Percentiles rank a stretch among this genome's conserved stretches.
Conservation (phyloP, 2,888 invertebrate genomes). For the Entomobrya proxima region DNA sequence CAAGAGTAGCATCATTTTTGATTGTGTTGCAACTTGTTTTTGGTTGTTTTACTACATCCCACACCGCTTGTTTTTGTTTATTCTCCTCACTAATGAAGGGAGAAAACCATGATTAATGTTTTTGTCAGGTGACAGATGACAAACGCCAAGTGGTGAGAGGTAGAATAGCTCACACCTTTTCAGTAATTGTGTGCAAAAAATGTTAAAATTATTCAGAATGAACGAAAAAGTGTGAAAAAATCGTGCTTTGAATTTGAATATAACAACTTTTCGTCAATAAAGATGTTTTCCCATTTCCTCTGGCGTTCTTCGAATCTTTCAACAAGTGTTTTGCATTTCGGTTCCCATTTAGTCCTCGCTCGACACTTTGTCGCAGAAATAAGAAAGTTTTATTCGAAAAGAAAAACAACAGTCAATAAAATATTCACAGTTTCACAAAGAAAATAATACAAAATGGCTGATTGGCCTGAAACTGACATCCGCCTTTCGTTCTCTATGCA, state of each 20-base stretch:
- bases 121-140: constrained; percentile 49
- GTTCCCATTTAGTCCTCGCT: background rate
- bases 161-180: constrained; percentile 36
- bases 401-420: constrained; percentile 11
- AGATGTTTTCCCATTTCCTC: background rate
- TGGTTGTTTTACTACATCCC: background rate
- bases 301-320: too few relatives aligned
- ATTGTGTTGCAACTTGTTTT: constrained; percentile 4
- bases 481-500: constrained; percentile 12
- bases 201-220: background rate
- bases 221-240: constrained; percentile 50
- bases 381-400: constrained; percentile 4
- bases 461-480: constrained; percentile 27
- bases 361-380: background rate
- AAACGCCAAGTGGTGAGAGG: constrained; percentile 22
- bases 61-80: constrained; percentile 21
- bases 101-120: constrained; percentile 63
- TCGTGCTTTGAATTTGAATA: constrained; percentile 44
- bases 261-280: background rate
- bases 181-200: background rate
- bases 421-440: background rate
- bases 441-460: constrained; percentile 33
- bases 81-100: constrained; percentile 54
- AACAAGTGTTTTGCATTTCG: background rate
- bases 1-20: background rate